Base-by-base conservation (phyloP, 2,888 invertebrate genomes). In the Torymus aiolomorphi region DNA sequence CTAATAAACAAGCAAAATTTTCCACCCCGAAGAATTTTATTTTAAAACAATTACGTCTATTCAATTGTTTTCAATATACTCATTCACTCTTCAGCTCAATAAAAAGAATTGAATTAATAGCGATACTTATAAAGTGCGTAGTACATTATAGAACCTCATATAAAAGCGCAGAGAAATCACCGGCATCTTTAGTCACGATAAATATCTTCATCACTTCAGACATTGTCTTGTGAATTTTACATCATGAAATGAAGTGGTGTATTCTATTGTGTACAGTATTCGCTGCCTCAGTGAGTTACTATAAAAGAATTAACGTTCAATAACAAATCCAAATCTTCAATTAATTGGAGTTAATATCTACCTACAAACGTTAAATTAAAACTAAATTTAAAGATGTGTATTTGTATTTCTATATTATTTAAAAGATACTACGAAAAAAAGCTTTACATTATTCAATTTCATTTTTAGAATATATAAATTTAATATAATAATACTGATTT, bases 111-210 rank as follows among this genome's bases (percentile, higher is more conserved):
- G 54, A 16, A 62, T 72, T 63, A 72, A 61, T 62, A 72, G 62
- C 54, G 72, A 62, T 72, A 72, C 72, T 72, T 72, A 71, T 20
- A 24, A 20, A 54, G 61, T 62, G 62, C 52, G 72, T 31, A 54
- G 52, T 62, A 31, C n/a, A 16, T 72, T 72, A 49, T 72, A 71
- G 20, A 52, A 14, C 14, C 2, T 31, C 51, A 72, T 62, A 62
- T 72, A 72, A 72, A n/a, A n/a, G n/a, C n/a, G n/a, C n/a, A n/a
- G n/a, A 24, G 31, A 49, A 70, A 52, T 31, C 11, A 16, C 2
- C 8, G 16, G 11, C 62, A 18, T 5, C 12, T 52, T 72, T 62
- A 72, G 72, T 62, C 31, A 24, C 62, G 24, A 62, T 62, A 62
- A 62, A 62, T 31, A 12, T 51, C 3, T 49, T 11, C 13, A 62